Conservation (phyloP, 1,140 invertebrate genomes). For the Rhopalosiphum padi region DNA sequence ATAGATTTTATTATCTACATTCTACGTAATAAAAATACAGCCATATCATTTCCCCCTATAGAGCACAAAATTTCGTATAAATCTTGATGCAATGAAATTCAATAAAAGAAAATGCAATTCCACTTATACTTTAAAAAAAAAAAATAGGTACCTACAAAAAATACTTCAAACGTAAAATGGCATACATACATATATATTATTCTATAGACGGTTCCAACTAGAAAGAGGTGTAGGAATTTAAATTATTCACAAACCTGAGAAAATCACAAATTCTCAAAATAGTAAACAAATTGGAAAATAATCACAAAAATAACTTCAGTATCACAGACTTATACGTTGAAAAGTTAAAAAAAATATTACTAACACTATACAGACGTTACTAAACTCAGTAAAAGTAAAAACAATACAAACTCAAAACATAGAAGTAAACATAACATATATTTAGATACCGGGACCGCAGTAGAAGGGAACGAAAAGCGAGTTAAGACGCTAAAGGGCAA, state of each 20-base stretch:
- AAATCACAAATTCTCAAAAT: neutral
- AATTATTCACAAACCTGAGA: neutral
- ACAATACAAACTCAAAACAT: neutral
- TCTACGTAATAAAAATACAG: no score
- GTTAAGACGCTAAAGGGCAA: neutral
- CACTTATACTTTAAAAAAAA: no score
- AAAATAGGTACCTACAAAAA: no score
- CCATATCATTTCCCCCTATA: no score
- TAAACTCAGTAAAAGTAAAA: no score
- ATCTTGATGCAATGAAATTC: no score
- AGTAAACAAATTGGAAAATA: neutral
- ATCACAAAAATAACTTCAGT: neutral
- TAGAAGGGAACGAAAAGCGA: neutral
- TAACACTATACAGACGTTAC: no score
- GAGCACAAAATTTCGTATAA: no score
- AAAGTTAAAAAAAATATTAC: neutral
- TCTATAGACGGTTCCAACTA: neutral
- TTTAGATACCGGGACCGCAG: neutral
- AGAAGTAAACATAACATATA: neutral
- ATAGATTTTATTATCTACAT: no score
- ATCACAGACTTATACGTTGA: neutral
- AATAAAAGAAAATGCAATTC: no score
- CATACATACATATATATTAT: no score
- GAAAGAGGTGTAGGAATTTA: neutral
- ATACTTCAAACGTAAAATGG: no score